Conservation (phyloP, 2,797 vertebrate genomes). For the Phrynocephalus guinanensis region DNA sequence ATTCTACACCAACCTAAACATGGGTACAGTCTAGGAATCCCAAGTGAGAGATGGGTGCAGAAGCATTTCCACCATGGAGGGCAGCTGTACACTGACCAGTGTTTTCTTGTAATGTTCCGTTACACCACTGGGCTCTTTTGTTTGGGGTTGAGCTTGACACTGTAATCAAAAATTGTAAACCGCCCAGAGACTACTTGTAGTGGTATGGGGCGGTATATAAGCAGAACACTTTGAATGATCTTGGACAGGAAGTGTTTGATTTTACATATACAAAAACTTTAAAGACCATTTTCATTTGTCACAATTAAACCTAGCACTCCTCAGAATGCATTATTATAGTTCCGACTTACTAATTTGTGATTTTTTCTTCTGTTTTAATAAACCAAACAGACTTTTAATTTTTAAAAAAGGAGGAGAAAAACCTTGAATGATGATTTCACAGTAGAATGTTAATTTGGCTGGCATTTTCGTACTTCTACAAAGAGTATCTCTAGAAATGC, state of each 20-base stretch:
- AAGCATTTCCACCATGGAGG: too few species aligned
- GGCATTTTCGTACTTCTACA: conserved; percentile 7
- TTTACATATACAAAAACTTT: neutral
- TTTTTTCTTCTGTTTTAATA: conserved; percentile 33
- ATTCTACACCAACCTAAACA: too few species aligned
- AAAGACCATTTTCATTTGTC: neutral
- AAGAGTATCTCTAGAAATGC: neutral
- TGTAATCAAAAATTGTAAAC: too few species aligned
- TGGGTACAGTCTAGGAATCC: too few species aligned
- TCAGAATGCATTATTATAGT: conserved; percentile 4
- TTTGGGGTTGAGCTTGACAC: neutral
- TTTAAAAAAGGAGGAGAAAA: neutral
- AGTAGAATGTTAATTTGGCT: neutral
- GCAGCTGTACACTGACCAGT: neutral
- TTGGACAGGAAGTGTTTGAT: neutral
- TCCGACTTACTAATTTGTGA: conserved; percentile 21
- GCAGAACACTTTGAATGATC: too few species aligned
- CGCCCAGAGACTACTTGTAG: too few species aligned
- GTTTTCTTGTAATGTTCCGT: neutral
- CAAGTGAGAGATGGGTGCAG: too few species aligned
- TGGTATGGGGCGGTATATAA: too few species aligned
- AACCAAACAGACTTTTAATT: conserved; percentile 29
- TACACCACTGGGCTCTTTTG: neutral
- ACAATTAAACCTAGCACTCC: neutral
- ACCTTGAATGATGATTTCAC: conserved; percentile 24